phyloP scores from a whole-genome alignment of 2,888 invertebrate species.

The Geotrupes spiniger region DNA sequence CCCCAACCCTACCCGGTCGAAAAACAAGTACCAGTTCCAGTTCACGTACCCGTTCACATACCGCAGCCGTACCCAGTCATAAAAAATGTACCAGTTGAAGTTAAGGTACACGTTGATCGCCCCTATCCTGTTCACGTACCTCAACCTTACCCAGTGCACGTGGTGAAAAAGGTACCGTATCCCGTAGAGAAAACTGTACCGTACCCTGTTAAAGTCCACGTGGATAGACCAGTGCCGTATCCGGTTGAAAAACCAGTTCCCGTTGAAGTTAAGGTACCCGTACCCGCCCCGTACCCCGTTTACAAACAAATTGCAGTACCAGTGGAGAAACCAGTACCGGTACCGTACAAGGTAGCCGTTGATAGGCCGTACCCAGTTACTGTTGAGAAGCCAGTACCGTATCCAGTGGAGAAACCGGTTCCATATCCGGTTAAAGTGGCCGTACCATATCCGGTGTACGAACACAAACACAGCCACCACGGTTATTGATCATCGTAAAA shows the following conservation, averaged over 20 bases:
- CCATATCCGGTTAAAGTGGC: conserved; percentile 50
- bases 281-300: conserved; percentile 69
- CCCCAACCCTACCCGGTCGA: conserved; percentile 77
- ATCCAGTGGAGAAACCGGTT: conserved; percentile 36
- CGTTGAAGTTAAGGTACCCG: conserved; percentile 63
- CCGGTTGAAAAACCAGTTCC: conserved; percentile 65
- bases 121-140: conserved; percentile 69
- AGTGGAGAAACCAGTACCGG: conserved; percentile 59
- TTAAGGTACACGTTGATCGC: conserved; percentile 67
- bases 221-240: conserved; percentile 56
- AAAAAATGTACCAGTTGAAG: conserved; percentile 66
- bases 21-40: conserved; percentile 70
- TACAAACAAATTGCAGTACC: conserved; percentile 61
- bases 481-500: conserved; percentile 15
- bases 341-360: conserved; percentile 54
- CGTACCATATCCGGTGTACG: conserved; percentile 42
- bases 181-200: conserved; percentile 69
- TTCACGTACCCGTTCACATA: conserved; percentile 73
- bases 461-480: conserved; percentile 16
- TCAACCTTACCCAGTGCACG: conserved; percentile 64
- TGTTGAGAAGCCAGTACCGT: conserved; percentile 62
- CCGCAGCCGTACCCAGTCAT: conserved; percentile 73
- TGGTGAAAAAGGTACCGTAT: conserved; percentile 65
- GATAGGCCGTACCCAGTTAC: conserved; percentile 68
- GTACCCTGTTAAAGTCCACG: conserved; percentile 62